These are phyloP conservation scores for Archaeoteleia sp. DNA, from an alignment of 2,888 invertebrate species.

Conservation along the genomic window DNA sequence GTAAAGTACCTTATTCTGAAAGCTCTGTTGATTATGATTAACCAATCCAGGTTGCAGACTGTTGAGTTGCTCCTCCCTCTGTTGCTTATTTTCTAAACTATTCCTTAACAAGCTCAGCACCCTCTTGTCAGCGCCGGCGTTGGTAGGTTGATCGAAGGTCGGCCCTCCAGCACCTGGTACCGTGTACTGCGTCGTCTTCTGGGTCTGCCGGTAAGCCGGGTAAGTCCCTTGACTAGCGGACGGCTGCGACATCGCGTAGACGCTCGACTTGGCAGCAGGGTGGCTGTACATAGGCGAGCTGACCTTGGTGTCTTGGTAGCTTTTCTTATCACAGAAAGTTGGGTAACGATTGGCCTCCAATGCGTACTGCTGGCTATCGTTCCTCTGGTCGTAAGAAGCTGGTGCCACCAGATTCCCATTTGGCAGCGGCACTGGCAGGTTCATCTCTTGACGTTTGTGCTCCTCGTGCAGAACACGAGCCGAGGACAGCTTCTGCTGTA, in stretches of 20 bases:
- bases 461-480: constrained; percentile 62
- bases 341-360: constrained; percentile 61
- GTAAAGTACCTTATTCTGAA: constrained; percentile 69
- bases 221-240: constrained; percentile 54
- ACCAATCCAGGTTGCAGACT: constrained; percentile 67
- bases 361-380: constrained; percentile 59
- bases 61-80: constrained; percentile 69
- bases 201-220: constrained; percentile 54
- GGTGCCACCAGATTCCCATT: constrained; percentile 63
- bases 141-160: constrained; percentile 59
- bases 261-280: constrained; percentile 54
- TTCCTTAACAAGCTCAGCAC: constrained; percentile 83
- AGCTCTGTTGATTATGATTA: constrained; percentile 69
- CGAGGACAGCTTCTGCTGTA: constrained; percentile 76
- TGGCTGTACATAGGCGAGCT: constrained; percentile 56
- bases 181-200: constrained; percentile 59
- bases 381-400: constrained; percentile 61
- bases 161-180: constrained; percentile 19
- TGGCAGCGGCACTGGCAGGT: constrained; percentile 57
- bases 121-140: constrained; percentile 80
- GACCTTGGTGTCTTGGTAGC: constrained; percentile 59
- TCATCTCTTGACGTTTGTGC: constrained; percentile 65
- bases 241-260: constrained; percentile 53
- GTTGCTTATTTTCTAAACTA: constrained; percentile 81
- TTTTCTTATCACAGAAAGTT: constrained; percentile 70